Evolutionary conservation across 2,797 vertebrate species (phyloP), one percentile per base, ranked within the genome.

Genomic region (Scomberomorus guttatus): DNA sequence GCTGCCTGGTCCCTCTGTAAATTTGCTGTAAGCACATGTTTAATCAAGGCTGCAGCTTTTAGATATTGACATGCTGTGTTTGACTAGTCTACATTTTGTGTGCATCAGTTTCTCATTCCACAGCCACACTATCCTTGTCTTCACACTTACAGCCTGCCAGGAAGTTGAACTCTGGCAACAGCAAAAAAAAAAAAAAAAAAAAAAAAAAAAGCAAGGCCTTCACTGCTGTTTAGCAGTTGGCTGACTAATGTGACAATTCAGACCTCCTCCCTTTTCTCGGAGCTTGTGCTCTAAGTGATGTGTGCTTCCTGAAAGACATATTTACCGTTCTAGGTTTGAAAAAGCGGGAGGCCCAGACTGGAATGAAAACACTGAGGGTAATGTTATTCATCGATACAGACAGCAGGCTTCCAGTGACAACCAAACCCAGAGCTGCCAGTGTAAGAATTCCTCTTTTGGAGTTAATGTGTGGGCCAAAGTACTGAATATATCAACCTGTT

Each of bases 121-220:
- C 71, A 76, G 69, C 75, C 60, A 46, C 46, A 72, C 73, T 48
- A 32, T 67, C 27, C 62, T 51, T 55, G 58, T 83, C 76, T 75
- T 75, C 44, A 76, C 81, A 87, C 72, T 69, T 72, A 37, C 39
- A 71, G 74, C 29, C 75, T 76, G 85, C 82, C 83, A 85, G 70
- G 64, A 85, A 89, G 86, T 25, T 62, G 46, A 89, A 77, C 68
- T 78, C 69, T 58, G 75, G 74, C 29, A 32, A 32, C 29, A 14
- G 42, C 58, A 71, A 60, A 68, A 86, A 44, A 9, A 29, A 37
- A 29, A 37, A 34, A 2, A 24, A 29, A 42, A 63, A 66, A 42
- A 32, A 27, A 6, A 42, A 64, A 77, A 85, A 83, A 82, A 59
- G 42, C 63, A 32, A 81, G 55, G 59, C 44, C 65, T 77, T 72